Percentiles rank a stretch among this genome's conserved stretches.
Evolutionary conservation across 2,113 vertebrate genomes (phyloP).

Genomic region (Podarcis cretensis): DNA sequence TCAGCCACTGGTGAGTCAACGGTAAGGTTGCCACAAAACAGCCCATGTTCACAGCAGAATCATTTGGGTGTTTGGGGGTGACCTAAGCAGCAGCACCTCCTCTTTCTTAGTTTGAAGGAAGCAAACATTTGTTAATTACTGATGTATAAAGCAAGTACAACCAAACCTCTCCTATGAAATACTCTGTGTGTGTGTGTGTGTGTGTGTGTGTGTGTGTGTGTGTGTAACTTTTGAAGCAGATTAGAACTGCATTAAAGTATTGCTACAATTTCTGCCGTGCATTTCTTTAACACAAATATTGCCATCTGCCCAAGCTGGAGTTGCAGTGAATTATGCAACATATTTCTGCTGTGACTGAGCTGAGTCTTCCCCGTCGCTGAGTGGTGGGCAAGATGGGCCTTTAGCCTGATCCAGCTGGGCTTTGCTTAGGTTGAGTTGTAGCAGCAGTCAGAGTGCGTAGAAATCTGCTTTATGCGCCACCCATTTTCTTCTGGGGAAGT

Average conservation of each 20-base stretch:
- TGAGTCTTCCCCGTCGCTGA: background rate
- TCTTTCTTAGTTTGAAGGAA: background rate
- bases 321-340: background rate
- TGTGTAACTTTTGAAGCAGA: background rate
- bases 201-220: background rate
- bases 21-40: background rate
- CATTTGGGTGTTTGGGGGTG: background rate
- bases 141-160: background rate
- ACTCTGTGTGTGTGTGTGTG: background rate
- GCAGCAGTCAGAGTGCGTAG: too few relatives aligned
- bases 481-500: too few relatives aligned
- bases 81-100: background rate
- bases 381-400: too few relatives aligned
- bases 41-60: accelerated
- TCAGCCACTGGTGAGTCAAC: too few relatives aligned
- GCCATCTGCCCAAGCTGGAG: background rate
- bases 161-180: accelerated
- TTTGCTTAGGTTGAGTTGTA: too few relatives aligned
- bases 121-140: background rate
- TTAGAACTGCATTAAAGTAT: background rate
- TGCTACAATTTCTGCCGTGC: background rate
- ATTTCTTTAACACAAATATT: background rate
- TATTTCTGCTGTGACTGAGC: background rate
- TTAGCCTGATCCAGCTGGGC: too few relatives aligned
- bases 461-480: too few relatives aligned